phyloP scores from a whole-genome alignment of 2,888 invertebrate genomes.

The Caenorhabditis sp. region DNA sequence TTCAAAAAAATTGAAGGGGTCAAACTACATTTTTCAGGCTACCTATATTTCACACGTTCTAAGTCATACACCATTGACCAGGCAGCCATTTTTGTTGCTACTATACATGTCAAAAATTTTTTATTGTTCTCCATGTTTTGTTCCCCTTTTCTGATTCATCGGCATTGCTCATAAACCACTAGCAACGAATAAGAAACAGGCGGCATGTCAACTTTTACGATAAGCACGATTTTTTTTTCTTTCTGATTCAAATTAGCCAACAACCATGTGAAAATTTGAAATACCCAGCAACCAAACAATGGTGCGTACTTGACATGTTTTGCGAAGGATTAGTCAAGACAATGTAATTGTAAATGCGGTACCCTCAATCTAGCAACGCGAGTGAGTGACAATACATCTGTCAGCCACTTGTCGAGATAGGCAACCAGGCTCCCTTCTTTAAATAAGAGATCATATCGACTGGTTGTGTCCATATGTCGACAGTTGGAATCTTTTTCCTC shows the following conservation, averaged over 20 bases:
- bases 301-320: background rate
- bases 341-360: conserved; percentile 15
- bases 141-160: background rate
- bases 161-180: background rate
- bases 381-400: conserved; percentile 45
- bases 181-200: background rate
- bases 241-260: conserved; percentile 20
- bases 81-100: no score
- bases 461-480: conserved; percentile 22
- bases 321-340: background rate
- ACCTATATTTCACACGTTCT: no score
- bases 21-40: no score
- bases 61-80: no score
- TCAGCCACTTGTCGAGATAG: conserved; percentile 44
- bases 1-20: background rate
- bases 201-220: conserved; percentile 18
- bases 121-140: background rate
- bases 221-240: background rate
- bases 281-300: background rate
- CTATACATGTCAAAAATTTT: background rate
- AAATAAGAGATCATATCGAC: conserved; percentile 39
- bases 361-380: conserved; percentile 29
- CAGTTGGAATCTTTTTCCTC: conserved; percentile 13
- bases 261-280: background rate
- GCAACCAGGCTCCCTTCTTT: conserved; percentile 2